A percentile compares a stretch with the other conserved stretches of the same genome.
Evolutionary conservation across 2,888 invertebrate genomes (phyloP).

Genomic region (Patella caerulea): DNA sequence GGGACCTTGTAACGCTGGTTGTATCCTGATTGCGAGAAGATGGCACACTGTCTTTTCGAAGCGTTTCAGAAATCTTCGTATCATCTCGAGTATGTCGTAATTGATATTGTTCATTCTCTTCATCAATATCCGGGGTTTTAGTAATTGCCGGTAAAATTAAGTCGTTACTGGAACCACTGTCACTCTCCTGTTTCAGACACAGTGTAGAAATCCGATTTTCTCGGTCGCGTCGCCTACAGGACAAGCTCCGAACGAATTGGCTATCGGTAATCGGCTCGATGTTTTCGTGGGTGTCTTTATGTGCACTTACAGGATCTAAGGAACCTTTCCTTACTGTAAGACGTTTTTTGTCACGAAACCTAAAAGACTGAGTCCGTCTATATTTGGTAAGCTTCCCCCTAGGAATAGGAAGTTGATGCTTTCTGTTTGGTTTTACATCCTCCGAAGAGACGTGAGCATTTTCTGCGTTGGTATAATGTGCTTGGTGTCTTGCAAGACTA

Average conservation of each 20-base stretch:
- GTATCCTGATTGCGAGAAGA: too few relatives aligned
- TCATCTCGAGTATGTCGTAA: too few relatives aligned
- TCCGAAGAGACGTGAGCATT: too few relatives aligned
- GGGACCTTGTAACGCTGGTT: too few relatives aligned
- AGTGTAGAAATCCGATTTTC: background rate
- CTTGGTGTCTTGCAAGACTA: too few relatives aligned
- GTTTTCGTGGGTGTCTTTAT: background rate
- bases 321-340: background rate
- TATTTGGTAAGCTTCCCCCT: background rate
- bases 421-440: too few relatives aligned
- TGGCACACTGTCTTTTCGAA: too few relatives aligned
- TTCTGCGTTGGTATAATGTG: too few relatives aligned
- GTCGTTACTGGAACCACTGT: background rate
- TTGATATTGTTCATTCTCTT: too few relatives aligned
- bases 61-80: too few relatives aligned
- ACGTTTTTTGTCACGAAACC: background rate
- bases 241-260: background rate
- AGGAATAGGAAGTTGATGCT: background rate
- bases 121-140: background rate
- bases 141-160: background rate
- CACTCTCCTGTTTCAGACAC: background rate
- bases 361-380: background rate
- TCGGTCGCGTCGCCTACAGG: background rate
- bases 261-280: background rate
- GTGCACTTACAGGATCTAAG: background rate